These are phyloP conservation scores for Ctenosaura bakeri DNA, from an alignment of 2,797 vertebrate genomes.

Conservation along the genomic window DNA sequence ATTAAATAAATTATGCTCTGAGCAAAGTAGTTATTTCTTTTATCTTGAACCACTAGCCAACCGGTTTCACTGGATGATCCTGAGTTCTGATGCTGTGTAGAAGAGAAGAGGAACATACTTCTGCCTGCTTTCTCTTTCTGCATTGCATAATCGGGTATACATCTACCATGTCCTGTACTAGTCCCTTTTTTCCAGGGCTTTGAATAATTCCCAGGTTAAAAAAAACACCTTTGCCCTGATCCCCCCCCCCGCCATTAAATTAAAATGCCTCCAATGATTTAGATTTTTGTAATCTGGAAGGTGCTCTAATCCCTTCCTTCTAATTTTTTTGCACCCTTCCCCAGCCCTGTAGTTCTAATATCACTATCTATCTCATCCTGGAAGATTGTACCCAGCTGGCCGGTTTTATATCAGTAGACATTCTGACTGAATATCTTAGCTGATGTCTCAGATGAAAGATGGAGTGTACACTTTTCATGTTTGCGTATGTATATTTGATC, in stretches of 20 bases:
- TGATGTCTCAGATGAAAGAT: not conserved
- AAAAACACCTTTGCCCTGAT: no score
- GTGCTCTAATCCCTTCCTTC: not conserved
- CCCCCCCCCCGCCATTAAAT: no score
- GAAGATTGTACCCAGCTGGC: not conserved
- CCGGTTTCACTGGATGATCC: not conserved
- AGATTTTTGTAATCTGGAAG: not conserved
- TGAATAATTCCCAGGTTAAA: no score
- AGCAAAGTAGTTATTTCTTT: no score
- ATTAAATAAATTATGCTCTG: not conserved
- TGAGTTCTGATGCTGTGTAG: not conserved
- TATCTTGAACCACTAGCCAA: not conserved
- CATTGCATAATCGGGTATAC: not conserved
- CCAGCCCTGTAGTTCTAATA: not conserved
- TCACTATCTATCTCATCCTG: not conserved
- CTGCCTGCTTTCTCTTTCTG: not conserved
- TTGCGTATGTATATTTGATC: not conserved
- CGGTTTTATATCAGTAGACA: not conserved
- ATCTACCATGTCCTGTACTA: not conserved
- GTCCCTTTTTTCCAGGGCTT: not conserved
- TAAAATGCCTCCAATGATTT: not conserved
- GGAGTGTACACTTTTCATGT: not conserved
- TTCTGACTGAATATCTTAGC: no score
- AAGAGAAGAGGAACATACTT: no score
- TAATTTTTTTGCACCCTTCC: not conserved